A percentile compares a stretch with the other conserved stretches of the same genome.
phyloP scores from a whole-genome alignment of 2,797 vertebrate species.

The Dromococcyx pavoninus region DNA sequence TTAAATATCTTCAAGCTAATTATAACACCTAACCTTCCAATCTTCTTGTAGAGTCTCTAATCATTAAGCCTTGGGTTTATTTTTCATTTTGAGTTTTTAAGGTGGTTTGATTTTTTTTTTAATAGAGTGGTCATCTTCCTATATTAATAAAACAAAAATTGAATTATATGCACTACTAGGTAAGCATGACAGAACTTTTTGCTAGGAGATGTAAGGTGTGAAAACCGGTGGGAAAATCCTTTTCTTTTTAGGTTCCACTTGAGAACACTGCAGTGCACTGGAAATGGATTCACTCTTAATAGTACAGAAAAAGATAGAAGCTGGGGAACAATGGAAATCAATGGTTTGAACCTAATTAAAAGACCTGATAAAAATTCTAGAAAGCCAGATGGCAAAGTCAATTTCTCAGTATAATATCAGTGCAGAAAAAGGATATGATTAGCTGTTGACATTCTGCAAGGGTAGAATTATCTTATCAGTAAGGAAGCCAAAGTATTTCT shows the following conservation, averaged over 20 bases:
- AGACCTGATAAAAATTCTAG: constrained; percentile 72
- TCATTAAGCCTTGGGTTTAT: constrained; percentile 18
- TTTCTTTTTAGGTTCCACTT: constrained; percentile 69
- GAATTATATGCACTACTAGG: constrained; percentile 79
- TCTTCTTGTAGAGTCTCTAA: constrained; percentile 3
- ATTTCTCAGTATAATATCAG: constrained; percentile 66
- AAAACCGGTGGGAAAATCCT: constrained; percentile 80
- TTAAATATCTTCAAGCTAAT: neutral
- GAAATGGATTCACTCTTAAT: constrained; percentile 66
- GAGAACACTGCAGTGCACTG: constrained; percentile 44
- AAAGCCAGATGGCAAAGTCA: constrained; percentile 75
- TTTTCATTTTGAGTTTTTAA: constrained; percentile 51
- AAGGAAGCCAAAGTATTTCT: constrained; percentile 40
- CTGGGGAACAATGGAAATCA: constrained; percentile 72
- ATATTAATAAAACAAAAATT: constrained; percentile 89
- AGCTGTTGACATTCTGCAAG: constrained; percentile 72
- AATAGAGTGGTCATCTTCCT: constrained; percentile 73
- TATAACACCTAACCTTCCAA: neutral
- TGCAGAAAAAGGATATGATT: constrained; percentile 57
- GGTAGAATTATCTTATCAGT: constrained; percentile 63
- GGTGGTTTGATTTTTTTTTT: constrained; percentile 27
- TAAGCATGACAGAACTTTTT: constrained; percentile 83
- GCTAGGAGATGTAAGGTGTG: constrained; percentile 85
- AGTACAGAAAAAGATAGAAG: constrained; percentile 49
- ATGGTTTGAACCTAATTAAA: constrained; percentile 77